Percentiles rank a stretch among this genome's conserved stretches.
Evolutionary conservation across 1,140 invertebrate genomes (phyloP).

Genomic region (Argopecten irradians): DNA sequence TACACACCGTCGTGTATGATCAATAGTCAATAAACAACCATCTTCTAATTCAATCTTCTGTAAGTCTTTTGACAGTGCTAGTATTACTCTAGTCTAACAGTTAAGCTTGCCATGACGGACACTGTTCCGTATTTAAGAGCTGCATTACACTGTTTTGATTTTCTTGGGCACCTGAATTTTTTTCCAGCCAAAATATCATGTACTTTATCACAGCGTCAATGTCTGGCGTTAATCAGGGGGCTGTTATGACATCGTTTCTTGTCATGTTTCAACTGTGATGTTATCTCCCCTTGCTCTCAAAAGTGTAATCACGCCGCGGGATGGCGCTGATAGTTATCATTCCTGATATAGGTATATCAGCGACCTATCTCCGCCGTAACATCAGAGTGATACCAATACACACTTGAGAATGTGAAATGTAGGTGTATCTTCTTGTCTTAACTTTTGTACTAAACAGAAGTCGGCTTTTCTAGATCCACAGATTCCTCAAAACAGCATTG

Average conservation of each 20-base stretch:
- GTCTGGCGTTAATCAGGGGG: background rate
- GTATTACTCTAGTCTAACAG: too few relatives aligned
- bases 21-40: too few relatives aligned
- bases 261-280: background rate
- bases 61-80: too few relatives aligned
- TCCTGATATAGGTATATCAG: background rate
- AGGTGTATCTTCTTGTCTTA: background rate
- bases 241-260: constrained; percentile 4
- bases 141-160: too few relatives aligned
- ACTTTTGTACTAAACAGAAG: background rate
- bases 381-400: background rate
- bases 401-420: background rate
- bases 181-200: background rate
- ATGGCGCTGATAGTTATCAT: background rate
- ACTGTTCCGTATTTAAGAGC: too few relatives aligned
- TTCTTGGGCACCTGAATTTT: background rate
- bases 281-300: constrained; percentile 20
- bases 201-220: background rate
- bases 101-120: too few relatives aligned
- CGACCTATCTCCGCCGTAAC: background rate
- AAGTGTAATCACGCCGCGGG: background rate
- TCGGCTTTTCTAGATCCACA: background rate
- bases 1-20: too few relatives aligned
- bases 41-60: too few relatives aligned
- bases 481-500: background rate